Percentiles rank a stretch among this genome's conserved stretches.
Evolutionary conservation across 2,113 vertebrate species (phyloP).

Genomic region (Salvelinus sp.): DNA sequence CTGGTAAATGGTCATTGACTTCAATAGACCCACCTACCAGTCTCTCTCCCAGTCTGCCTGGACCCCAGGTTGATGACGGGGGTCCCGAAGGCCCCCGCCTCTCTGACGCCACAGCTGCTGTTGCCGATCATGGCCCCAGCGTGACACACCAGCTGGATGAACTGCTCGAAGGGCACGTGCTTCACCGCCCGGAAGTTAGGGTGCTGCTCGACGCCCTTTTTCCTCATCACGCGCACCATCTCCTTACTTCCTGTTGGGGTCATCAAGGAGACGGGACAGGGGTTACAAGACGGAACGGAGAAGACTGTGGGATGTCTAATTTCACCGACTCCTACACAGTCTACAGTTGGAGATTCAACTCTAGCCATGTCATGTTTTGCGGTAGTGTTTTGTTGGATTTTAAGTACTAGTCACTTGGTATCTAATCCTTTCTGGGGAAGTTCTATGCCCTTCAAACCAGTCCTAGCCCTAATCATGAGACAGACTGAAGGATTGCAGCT

Average conservation of each 20-base stretch:
- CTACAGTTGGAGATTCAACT: neutral
- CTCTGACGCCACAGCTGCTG: slow-evolving; percentile 95
- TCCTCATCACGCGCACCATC: slow-evolving; percentile 97
- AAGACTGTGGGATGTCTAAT: no score
- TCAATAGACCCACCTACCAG: slow-evolving; percentile 70
- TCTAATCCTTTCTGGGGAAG: no score
- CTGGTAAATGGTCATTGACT: no score
- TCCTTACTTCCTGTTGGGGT: slow-evolving; percentile 90
- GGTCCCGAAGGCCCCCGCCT: slow-evolving; percentile 95
- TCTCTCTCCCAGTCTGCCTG: slow-evolving; percentile 96
- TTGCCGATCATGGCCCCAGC: slow-evolving; percentile 98
- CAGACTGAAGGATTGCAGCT: neutral
- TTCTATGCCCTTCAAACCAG: no score
- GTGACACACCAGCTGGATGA: slow-evolving; percentile 91
- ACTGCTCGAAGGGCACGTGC: slow-evolving; percentile 96
- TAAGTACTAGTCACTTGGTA: no score
- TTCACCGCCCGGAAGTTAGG: slow-evolving; percentile 93
- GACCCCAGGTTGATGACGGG: slow-evolving; percentile 96
- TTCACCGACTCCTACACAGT: no score
- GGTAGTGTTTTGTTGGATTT: no score
- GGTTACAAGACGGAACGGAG: no score
- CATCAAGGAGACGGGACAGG: neutral
- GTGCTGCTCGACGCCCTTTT: slow-evolving; percentile 93
- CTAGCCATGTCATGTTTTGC: no score
- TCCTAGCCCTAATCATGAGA: no score